These are phyloP conservation scores for Nothocercus nigrocapillus DNA, from an alignment of 2,113 vertebrate genomes.

Conservation along the genomic window DNA sequence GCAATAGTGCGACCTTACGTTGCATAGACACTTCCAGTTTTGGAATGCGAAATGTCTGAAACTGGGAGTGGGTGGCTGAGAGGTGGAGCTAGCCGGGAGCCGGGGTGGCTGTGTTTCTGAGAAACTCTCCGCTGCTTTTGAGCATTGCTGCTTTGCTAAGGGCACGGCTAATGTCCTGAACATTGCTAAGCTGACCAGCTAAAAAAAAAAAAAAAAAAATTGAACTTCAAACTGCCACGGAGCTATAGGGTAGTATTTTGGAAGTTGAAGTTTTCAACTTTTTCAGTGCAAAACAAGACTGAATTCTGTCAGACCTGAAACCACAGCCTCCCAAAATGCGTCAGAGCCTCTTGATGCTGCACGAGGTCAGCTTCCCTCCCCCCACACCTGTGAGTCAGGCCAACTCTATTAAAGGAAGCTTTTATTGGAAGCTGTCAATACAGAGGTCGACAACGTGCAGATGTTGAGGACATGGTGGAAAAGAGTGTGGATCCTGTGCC, in stretches of 20 bases:
- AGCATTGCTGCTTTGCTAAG: slow-evolving; percentile 8
- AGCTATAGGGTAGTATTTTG: slow-evolving; percentile 54
- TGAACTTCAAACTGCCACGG: not conserved
- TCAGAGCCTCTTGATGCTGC: slow-evolving; percentile 62
- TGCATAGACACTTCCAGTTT: slow-evolving; percentile 64
- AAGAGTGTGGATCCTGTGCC: slow-evolving; percentile 16
- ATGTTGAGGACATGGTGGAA: slow-evolving; percentile 2
- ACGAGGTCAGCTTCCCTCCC: slow-evolving; percentile 56
- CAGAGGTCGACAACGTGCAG: slow-evolving; percentile 27
- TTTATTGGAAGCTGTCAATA: slow-evolving; percentile 57
- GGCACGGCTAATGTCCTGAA: not conserved
- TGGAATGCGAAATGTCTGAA: slow-evolving; percentile 72
- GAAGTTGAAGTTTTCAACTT: slow-evolving; percentile 24
- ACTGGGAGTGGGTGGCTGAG: slow-evolving; percentile 65
- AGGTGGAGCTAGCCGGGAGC: slow-evolving; percentile 66
- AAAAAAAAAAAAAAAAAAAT: not conserved
- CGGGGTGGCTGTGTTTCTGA: slow-evolving; percentile 58
- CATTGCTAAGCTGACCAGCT: not conserved
- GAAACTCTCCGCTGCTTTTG: slow-evolving; percentile 54
- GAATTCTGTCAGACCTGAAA: slow-evolving; percentile 51
- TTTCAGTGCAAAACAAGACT: slow-evolving; percentile 35
- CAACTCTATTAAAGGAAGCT: slow-evolving; percentile 65
- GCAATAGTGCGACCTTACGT: slow-evolving; percentile 49
- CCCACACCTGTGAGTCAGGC: slow-evolving; percentile 69
- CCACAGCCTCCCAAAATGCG: slow-evolving; percentile 60